Base-by-base conservation (phyloP, 2,113 vertebrate species). In the Chaetodon trifascialis region DNA sequence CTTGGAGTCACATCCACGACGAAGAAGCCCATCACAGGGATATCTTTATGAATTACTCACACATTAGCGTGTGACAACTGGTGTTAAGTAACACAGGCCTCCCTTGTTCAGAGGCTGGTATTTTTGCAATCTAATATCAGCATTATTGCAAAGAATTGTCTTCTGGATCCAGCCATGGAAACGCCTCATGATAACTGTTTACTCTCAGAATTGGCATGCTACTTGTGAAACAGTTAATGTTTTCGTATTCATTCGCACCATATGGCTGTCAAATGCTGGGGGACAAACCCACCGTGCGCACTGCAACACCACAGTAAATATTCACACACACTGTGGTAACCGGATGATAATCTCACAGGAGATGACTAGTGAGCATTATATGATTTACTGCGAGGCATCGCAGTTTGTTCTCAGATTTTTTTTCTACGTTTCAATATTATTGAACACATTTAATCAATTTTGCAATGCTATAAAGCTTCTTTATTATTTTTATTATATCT, bases 191-290 rank as follows among this genome's bases (percentile, higher is more conserved):
- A 85, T 86, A 88, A 91, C 86, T 86, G 85, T 93, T 92, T 93
- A 86, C 88, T 80, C 89, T 80, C 63, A 0, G 52, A 78, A 83
- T 84, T 85, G 91, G 85, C 85, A 84, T 84, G 90, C 93, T 88
- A 92, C 90, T 92, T 89, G 90, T 89, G 89, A 89, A 89, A 87
- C 89, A 81, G 88, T 90, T 79, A 70, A 84, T 90, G 84, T 90
- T 89, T 88, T 91, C 67, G 58, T 80, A 85, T 90, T 91, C 85
- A 93, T 93, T 89, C 44, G 51, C 89, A 85, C 88, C 93, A 93
- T 92, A 93, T 93, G 93, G 91, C 86, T 85, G 66, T 89, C 89
- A 85, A 91, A 76, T 46, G 83, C 71, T 65, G 76, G 85, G 76
- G 58, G 63, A 83, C 85, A 78, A 84, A 87, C 78, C 80, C 84